These are phyloP conservation scores for Deilephila elpenor DNA, from an alignment of 2,888 invertebrate species.

Conservation along the genomic window DNA sequence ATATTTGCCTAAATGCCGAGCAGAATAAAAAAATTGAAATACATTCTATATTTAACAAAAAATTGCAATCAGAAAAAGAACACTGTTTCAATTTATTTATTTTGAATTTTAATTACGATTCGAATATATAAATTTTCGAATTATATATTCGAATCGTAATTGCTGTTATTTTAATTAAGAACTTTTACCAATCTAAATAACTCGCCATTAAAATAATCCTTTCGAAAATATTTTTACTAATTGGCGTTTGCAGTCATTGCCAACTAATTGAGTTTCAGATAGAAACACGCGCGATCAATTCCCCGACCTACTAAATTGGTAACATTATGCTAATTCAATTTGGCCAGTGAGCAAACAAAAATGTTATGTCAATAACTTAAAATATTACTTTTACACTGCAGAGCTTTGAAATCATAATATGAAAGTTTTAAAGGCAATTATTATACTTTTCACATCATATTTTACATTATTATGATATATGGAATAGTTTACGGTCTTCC, in stretches of 20 bases:
- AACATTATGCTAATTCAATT: conserved; percentile 24
- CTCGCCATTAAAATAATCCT: conserved; percentile 1
- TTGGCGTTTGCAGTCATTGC: conserved; percentile 2
- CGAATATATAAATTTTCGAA: too few relatives aligned
- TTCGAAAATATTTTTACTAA: conserved; percentile 8
- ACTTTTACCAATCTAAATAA: background rate
- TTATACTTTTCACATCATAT: too few relatives aligned
- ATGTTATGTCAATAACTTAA: conserved; percentile 56
- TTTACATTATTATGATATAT: too few relatives aligned
- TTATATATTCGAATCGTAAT: too few relatives aligned
- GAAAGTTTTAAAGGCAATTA: background rate
- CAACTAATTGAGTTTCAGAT: conserved; percentile 21
- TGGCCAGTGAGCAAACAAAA: conserved; percentile 43
- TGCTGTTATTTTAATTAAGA: background rate
- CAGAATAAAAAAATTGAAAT: too few relatives aligned
- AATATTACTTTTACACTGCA: conserved; percentile 42
- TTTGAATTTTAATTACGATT: too few relatives aligned
- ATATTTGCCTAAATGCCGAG: too few relatives aligned
- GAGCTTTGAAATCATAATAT: too few relatives aligned
- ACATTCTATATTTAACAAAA: too few relatives aligned
- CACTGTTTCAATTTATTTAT: too few relatives aligned
- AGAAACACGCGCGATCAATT: conserved; percentile 19
- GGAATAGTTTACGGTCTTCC: too few relatives aligned
- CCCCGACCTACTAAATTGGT: conserved; percentile 21
- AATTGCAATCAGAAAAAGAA: background rate